A percentile compares a stretch with the other conserved stretches of the same genome.
Evolutionary conservation across 2,113 vertebrate species (phyloP).

Genomic region (Dryoscopus gambensis): DNA sequence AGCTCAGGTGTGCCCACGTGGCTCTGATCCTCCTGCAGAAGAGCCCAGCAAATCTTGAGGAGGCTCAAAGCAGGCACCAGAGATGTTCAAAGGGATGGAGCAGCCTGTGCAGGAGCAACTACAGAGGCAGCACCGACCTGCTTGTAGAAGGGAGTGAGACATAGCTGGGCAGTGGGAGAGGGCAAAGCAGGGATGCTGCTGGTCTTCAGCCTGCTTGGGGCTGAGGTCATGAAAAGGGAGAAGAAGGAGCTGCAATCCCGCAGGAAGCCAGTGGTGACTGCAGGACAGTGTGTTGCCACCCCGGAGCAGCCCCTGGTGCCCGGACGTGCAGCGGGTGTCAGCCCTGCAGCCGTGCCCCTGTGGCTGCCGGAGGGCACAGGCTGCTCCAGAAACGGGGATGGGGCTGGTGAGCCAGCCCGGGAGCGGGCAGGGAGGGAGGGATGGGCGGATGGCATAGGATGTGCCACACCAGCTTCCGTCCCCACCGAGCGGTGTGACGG

Average conservation of each 20-base stretch:
- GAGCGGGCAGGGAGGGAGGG: background rate
- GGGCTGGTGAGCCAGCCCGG: background rate
- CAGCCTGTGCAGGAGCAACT: background rate
- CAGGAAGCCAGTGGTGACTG: background rate
- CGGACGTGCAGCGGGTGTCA: accelerated
- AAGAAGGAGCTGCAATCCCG: background rate
- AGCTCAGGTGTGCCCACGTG: background rate
- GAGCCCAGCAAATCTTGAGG: background rate
- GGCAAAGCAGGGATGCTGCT: background rate
- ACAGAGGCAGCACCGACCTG: background rate
- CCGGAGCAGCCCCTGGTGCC: background rate
- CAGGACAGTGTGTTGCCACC: background rate
- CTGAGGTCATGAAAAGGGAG: background rate
- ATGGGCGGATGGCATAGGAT: background rate
- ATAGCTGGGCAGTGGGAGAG: background rate
- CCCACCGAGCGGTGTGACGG: accelerated
- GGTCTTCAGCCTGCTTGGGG: background rate
- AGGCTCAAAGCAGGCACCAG: accelerated
- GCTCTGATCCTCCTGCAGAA: background rate
- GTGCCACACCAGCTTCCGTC: background rate
- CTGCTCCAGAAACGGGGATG: background rate
- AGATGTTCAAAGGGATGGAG: background rate
- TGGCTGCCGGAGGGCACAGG: accelerated
- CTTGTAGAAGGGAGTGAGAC: background rate
- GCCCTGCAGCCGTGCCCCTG: background rate